Conservation (phyloP, 2,113 vertebrate genomes). For the Melanostigma gelatinosum region DNA sequence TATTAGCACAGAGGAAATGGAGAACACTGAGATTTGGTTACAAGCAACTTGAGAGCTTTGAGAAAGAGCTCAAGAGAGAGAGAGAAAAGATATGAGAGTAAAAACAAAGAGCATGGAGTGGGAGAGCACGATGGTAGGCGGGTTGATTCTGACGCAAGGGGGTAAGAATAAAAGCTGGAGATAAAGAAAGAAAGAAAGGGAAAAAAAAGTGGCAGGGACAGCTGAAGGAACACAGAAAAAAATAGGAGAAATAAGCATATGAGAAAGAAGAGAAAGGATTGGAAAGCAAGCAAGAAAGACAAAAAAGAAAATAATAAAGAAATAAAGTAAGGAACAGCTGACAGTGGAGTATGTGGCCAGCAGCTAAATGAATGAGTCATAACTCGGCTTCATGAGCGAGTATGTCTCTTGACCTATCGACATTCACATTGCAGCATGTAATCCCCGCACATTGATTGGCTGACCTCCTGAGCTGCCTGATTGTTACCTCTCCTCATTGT, state of each 20-base stretch:
- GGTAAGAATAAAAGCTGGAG: neutral
- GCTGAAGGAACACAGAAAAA: neutral
- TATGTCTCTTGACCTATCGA: slow-evolving; percentile 72
- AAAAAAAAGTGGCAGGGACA: neutral
- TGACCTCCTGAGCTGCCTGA: slow-evolving; percentile 56
- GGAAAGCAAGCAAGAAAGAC: neutral
- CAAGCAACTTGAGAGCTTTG: slow-evolving; percentile 63
- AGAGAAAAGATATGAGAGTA: slow-evolving; percentile 40
- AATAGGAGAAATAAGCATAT: neutral
- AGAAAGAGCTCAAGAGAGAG: slow-evolving; percentile 27
- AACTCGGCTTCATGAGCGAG: slow-evolving; percentile 76
- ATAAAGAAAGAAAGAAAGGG: neutral
- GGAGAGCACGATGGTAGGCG: slow-evolving; percentile 23
- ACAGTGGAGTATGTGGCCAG: slow-evolving; percentile 15
- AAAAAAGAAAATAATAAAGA: neutral
- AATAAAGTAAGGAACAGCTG: slow-evolving; percentile 1
- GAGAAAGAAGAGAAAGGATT: neutral
- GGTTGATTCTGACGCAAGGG: neutral
- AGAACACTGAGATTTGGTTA: slow-evolving; percentile 73
- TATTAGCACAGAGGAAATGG: slow-evolving; percentile 64
- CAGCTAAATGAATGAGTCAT: slow-evolving; percentile 67
- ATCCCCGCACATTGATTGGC: slow-evolving; percentile 71
- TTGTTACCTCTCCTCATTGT: slow-evolving; percentile 56
- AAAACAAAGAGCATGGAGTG: slow-evolving; percentile 35
- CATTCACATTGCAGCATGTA: slow-evolving; percentile 67